phyloP scores from a whole-genome alignment of 2,888 invertebrate genomes.

The Caenorhabditis parvicauda region DNA sequence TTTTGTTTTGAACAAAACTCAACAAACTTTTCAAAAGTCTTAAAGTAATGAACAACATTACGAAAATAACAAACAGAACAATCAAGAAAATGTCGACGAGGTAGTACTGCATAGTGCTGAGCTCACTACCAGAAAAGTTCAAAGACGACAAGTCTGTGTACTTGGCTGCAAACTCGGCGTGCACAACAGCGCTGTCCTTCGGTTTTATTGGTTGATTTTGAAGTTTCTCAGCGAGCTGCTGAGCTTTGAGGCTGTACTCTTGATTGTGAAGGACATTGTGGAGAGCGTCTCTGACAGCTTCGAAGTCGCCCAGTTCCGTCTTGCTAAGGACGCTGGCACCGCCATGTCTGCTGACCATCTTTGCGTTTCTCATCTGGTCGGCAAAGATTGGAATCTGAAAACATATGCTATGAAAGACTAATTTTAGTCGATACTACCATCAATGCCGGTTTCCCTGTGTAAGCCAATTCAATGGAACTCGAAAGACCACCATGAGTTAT shows the following conservation, averaged over 20 bases:
- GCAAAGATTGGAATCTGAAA: slow-evolving; percentile 30
- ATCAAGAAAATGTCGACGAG: too few relatives aligned
- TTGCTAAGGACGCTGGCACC: slow-evolving; percentile 27
- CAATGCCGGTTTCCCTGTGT: slow-evolving; percentile 16
- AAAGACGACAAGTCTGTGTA: too few relatives aligned
- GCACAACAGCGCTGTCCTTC: slow-evolving; percentile 11
- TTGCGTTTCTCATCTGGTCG: slow-evolving; percentile 40
- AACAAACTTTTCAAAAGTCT: too few relatives aligned
- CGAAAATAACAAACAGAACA: too few relatives aligned
- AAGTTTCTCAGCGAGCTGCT: slow-evolving; percentile 9
- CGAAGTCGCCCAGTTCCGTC: slow-evolving; percentile 15
- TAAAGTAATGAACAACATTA: too few relatives aligned
- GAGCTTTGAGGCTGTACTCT: slow-evolving; percentile 7
- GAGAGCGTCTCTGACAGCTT: slow-evolving; percentile 13
- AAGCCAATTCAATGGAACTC: slow-evolving; percentile 21
- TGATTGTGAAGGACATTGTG: slow-evolving; percentile 19
- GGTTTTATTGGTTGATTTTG: slow-evolving; percentile 16
- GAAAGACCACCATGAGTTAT: slow-evolving; percentile 21
- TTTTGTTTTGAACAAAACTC: too few relatives aligned
- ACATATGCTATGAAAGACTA: too few relatives aligned
- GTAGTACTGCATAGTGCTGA: too few relatives aligned
- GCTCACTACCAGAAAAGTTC: too few relatives aligned
- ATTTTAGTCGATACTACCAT: too few relatives aligned
- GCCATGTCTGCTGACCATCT: slow-evolving; percentile 26
- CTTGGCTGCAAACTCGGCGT: slow-evolving; percentile 29